These are phyloP conservation scores for Cyclura pinguis DNA, from an alignment of 2,797 vertebrate species.

Conservation along the genomic window DNA sequence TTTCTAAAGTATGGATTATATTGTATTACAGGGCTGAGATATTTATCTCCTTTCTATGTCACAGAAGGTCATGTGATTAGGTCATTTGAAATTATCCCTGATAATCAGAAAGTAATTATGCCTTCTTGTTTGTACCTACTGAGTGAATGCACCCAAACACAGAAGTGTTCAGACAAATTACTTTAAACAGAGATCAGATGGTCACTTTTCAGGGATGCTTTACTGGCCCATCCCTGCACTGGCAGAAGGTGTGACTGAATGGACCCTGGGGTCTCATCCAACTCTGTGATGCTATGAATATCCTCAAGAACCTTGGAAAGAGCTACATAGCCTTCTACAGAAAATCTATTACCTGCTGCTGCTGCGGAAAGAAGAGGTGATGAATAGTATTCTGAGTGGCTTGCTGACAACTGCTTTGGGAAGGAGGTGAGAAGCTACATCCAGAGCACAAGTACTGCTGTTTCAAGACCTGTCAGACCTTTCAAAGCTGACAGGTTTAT, in stretches of 20 bases:
- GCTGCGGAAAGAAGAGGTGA: not conserved
- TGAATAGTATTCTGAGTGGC: not conserved
- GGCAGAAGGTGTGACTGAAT: no score
- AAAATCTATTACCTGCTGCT: not conserved
- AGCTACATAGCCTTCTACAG: not conserved
- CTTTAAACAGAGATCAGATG: no score
- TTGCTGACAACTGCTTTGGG: slow-evolving; percentile 16
- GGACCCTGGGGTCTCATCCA: no score
- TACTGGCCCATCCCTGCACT: not conserved
- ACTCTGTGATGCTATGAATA: not conserved
- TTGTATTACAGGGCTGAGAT: not conserved
- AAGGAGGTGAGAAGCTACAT: not conserved
- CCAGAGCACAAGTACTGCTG: not conserved
- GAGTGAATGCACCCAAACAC: not conserved
- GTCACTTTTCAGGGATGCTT: not conserved
- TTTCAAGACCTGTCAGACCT: not conserved
- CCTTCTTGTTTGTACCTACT: not conserved
- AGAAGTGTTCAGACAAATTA: not conserved
- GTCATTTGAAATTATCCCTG: not conserved
- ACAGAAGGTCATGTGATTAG: not conserved
- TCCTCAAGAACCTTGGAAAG: not conserved
- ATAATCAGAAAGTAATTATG: not conserved
- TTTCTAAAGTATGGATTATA: not conserved
- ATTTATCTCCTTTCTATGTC: not conserved
- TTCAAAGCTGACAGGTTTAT: not conserved